Conservation (phyloP, 37 sponge, comb jelly and placozoan species). For the Geodia barretti region DNA sequence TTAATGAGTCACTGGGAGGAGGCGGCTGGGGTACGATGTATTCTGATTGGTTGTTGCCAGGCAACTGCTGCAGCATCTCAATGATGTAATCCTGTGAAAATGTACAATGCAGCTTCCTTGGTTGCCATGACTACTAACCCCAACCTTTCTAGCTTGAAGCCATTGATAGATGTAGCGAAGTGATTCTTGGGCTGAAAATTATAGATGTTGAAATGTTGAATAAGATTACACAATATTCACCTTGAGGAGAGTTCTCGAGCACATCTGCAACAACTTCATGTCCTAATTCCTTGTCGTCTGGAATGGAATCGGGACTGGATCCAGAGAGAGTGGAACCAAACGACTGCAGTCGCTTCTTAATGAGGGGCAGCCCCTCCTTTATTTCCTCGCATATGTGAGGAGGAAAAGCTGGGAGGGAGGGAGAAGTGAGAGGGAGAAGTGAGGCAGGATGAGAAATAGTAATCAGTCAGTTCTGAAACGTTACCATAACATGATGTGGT, state of each 20-base stretch:
- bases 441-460: conserved; percentile 2
- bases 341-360: neutral
- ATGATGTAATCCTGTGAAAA: neutral
- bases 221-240: neutral
- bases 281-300: neutral
- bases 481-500: too few species aligned
- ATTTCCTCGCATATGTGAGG: neutral
- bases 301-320: neutral
- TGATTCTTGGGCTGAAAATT: neutral
- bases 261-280: neutral
- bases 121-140: neutral
- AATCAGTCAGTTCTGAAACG: too few species aligned
- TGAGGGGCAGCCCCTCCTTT: neutral
- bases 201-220: neutral
- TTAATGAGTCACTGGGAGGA: neutral
- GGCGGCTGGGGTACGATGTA: too few species aligned
- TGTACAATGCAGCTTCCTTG: too few species aligned
- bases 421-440: neutral
- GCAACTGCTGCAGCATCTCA: neutral
- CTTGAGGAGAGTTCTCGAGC: neutral
- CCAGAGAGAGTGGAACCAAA: neutral
- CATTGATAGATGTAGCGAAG: neutral
- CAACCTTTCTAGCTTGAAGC: neutral
- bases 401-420: neutral
- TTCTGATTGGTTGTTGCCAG: neutral